Conservation (phyloP, 1,140 invertebrate species). For the Calycopis cecrops region DNA sequence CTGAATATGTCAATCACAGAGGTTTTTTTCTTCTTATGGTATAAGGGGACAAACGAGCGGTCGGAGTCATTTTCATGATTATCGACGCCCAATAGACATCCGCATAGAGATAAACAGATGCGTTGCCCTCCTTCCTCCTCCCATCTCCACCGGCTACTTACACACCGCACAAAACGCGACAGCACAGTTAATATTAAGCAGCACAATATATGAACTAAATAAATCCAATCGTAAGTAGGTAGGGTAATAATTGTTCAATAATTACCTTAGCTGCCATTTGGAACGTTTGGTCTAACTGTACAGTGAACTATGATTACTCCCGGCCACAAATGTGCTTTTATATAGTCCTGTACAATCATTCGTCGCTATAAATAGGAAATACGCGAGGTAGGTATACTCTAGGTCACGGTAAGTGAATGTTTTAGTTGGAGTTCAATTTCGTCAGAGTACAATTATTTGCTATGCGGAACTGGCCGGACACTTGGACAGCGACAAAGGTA, state of each 20-base stretch:
- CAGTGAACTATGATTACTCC: slow-evolving; percentile 62
- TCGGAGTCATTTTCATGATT: too few species aligned
- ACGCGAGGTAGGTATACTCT: slow-evolving; percentile 51
- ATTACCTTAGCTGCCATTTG: slow-evolving; percentile 69
- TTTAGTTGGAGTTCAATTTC: slow-evolving; percentile 61
- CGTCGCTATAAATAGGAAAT: slow-evolving; percentile 65
- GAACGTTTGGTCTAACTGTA: slow-evolving; percentile 56
- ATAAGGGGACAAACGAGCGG: too few species aligned
- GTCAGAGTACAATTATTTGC: slow-evolving; percentile 39
- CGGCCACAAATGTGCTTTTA: slow-evolving; percentile 50
- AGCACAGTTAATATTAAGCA: too few species aligned
- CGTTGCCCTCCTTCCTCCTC: too few species aligned
- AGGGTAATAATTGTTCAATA: not conserved
- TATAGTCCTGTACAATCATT: slow-evolving; percentile 55
- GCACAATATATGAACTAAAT: too few species aligned
- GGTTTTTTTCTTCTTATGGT: too few species aligned
- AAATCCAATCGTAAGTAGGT: too few species aligned
- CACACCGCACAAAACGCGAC: too few species aligned
- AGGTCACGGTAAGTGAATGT: slow-evolving; percentile 54
- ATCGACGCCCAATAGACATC: too few species aligned
- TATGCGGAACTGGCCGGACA: slow-evolving; percentile 50
- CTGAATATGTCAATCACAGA: too few species aligned
- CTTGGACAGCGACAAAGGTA: slow-evolving; percentile 15
- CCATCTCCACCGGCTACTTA: too few species aligned
- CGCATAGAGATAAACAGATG: too few species aligned